Base-by-base conservation (phyloP, 2,888 invertebrate species). In the Epirrhoe alternata region DNA sequence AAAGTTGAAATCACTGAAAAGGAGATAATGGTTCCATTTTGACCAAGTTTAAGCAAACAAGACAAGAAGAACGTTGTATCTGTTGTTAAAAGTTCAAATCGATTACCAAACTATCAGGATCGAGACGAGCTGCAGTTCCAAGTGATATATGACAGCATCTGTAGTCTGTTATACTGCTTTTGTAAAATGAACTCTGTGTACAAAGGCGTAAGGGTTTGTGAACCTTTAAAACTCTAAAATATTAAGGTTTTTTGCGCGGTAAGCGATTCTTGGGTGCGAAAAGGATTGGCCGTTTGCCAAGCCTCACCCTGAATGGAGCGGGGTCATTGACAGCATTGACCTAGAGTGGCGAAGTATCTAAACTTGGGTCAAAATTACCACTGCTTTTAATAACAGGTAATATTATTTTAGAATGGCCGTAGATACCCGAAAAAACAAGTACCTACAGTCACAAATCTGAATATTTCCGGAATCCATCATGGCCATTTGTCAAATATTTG, bases 261-360 rank as follows among this genome's bases (percentile, higher is more conserved):
- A 49, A 59, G 10, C n/a, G n/a, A 51, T 51, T 24, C 38, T 50
- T 57, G 53, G 54, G 59, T 31, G 49, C 50, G 49, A 54, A 50
- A 55, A 59, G 55, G 51, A 60, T 61, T 66, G 66, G 66, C 61
- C 24, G 24, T 51, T 49, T n/a, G 61, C 61, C 66, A 66, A 63
- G 31, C 31, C 38, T 58, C 38, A 35, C 35, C 51, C 45, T 14
- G 35, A 24, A 61, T 17, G 5, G 24, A 47, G 47, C 30, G 17
- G 59, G 51, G 52, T 56, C 51, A 35, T 47, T 35, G 51, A 50
- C 51, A 56, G 45, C 38, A 49, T 42, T 59, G 50, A 55, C 53
- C 58, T 49, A 52, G 53, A 16, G n/a, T n/a, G n/a, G 14, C 47
- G 6, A 16, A 47, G 16, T 14, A 5, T 42, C 5, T 45, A 14